Conservation (phyloP, 2,113 vertebrate species). For the Callionymus lyra region DNA sequence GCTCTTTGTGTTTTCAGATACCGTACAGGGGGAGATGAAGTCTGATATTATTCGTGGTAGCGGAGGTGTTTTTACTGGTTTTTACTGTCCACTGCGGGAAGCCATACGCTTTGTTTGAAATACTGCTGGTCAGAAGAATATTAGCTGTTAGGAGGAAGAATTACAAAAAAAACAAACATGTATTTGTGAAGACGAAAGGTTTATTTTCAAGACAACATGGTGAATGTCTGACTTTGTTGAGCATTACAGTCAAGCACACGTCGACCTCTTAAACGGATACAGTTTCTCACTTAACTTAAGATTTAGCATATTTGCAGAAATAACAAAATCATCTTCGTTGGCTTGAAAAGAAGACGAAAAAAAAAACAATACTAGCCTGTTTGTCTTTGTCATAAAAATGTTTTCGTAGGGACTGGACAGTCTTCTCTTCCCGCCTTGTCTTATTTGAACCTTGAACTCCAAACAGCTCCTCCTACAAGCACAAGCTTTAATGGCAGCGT, state of each 20-base stretch:
- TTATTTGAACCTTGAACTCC: too few relatives aligned
- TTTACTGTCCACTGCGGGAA: constrained; percentile 36
- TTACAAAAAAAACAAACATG: constrained; percentile 13
- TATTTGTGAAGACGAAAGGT: constrained; percentile 5
- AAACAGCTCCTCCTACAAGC: too few relatives aligned
- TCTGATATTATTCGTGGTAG: constrained; percentile 35
- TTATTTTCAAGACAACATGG: constrained; percentile 7
- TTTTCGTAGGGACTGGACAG: constrained; percentile 32
- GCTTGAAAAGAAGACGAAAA: neutral
- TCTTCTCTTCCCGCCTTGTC: too few relatives aligned
- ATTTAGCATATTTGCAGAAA: too few relatives aligned
- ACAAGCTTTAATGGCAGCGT: too few relatives aligned
- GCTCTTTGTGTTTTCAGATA: constrained; percentile 14
- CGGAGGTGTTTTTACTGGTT: constrained; percentile 45
- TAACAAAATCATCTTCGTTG: too few relatives aligned
- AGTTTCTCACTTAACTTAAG: too few relatives aligned
- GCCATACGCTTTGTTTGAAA: constrained; percentile 44
- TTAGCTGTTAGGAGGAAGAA: constrained; percentile 22
- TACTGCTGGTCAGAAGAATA: constrained; percentile 56
- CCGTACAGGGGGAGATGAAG: constrained; percentile 19
- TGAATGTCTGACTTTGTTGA: constrained; percentile 6
- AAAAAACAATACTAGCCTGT: constrained; percentile 32
- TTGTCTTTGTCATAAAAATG: constrained; percentile 47
- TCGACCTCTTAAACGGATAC: too few relatives aligned
- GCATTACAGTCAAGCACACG: too few relatives aligned